A percentile compares a stretch with the other conserved stretches of the same genome.
Conservation (phyloP, 2,888 invertebrate genomes). For the Strigamia transsilvanica region DNA sequence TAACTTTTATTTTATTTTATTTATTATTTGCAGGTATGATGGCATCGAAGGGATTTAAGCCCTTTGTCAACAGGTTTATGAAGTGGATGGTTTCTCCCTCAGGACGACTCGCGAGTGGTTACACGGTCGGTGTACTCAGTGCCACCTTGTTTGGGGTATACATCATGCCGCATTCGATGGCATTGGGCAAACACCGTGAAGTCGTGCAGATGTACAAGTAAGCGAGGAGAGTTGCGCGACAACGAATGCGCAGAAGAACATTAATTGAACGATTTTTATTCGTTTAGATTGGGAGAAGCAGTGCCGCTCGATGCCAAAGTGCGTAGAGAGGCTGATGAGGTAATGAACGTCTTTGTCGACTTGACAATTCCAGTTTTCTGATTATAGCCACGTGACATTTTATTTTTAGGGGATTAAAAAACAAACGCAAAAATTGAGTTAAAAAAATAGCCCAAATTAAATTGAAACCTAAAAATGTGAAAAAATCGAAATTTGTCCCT, state of each 20-base stretch:
- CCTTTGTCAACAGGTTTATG: background rate
- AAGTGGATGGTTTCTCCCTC: slow-evolving; percentile 12
- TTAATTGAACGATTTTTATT: background rate
- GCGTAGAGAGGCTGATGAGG: slow-evolving; percentile 68
- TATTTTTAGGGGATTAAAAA: background rate
- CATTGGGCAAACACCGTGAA: background rate
- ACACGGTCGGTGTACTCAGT: slow-evolving; percentile 15
- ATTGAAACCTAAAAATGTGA: too few relatives aligned
- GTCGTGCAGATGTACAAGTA: slow-evolving; percentile 52
- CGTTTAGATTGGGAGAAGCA: slow-evolving; percentile 70
- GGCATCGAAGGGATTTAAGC: background rate
- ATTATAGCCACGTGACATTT: slow-evolving; percentile 22
- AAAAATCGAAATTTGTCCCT: too few relatives aligned
- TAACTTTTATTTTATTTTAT: background rate
- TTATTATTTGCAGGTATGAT: background rate
- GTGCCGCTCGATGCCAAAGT: slow-evolving; percentile 69
- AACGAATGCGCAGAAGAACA: background rate
- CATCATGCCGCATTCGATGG: background rate
- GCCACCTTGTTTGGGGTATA: slow-evolving; percentile 15
- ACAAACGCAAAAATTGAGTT: background rate
- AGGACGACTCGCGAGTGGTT: background rate
- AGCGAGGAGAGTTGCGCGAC: background rate
- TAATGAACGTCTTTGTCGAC: slow-evolving; percentile 65
- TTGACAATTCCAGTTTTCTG: background rate
- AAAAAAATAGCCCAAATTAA: background rate